Evolutionary conservation across 2,113 vertebrate species (phyloP).

Genomic region (Euleptes europaea): DNA sequence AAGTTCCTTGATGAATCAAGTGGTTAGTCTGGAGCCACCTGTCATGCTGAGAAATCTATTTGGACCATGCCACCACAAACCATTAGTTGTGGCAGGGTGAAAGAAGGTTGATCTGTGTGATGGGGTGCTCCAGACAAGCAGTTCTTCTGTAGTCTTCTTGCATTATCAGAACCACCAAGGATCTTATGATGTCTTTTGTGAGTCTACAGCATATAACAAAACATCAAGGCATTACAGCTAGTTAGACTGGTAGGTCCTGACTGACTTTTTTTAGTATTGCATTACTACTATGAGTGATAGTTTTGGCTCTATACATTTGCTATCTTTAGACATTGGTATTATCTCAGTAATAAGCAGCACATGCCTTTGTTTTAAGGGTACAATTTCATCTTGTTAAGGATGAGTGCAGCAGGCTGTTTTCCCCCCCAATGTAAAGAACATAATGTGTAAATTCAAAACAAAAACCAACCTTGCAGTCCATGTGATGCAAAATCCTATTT

Average conservation of each 20-base stretch:
- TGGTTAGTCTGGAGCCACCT: too few species aligned
- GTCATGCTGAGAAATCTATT: neutral
- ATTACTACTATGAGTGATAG: conserved; percentile 4
- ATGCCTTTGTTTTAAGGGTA: neutral
- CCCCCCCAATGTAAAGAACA: conserved; percentile 7
- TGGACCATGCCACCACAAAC: too few species aligned
- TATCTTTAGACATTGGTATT: neutral
- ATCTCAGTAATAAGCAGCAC: neutral
- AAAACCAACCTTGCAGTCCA: neutral
- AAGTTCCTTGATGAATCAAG: neutral
- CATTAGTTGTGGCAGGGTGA: too few species aligned
- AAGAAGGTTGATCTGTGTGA: too few species aligned
- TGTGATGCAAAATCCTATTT: neutral
- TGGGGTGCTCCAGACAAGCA: too few species aligned
- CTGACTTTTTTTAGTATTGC: neutral
- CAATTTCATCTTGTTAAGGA: neutral
- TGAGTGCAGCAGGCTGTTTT: neutral
- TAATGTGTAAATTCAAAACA: neutral
- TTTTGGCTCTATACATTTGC: too few species aligned
- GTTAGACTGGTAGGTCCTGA: conserved; percentile 17
- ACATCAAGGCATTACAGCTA: neutral
- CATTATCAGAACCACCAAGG: neutral
- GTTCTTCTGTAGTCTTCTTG: too few species aligned
- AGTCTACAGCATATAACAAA: neutral
- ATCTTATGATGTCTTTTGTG: conserved; percentile 3